These are phyloP conservation scores for Pangasius krempfi DNA, from an alignment of 2,797 vertebrate species.

Conservation along the genomic window DNA sequence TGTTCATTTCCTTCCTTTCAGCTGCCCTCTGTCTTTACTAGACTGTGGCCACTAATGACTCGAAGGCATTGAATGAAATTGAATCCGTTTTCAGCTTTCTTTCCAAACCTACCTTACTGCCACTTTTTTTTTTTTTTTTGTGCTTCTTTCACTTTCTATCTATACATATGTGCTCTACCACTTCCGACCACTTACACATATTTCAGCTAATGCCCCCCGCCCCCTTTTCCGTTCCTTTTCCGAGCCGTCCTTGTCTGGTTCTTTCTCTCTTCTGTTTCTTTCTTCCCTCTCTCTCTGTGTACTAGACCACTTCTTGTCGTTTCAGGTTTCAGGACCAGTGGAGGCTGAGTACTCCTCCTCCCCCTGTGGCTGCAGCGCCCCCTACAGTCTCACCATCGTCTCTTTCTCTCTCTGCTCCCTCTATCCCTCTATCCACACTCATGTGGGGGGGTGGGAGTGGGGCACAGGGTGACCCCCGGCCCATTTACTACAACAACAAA, in stretches of 20 bases:
- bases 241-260: conserved; percentile 53
- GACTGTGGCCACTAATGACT: neutral
- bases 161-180: neutral
- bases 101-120: neutral
- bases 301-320: conserved; percentile 89
- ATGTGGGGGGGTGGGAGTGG: conserved; percentile 77
- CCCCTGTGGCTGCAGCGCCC: conserved; percentile 80
- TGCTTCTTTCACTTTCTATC: neutral
- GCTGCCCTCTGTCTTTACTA: conserved; percentile 42
- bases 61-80: neutral
- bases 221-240: neutral
- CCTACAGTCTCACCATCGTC: conserved; percentile 82
- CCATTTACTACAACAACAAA: conserved; percentile 86
- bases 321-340: conserved; percentile 89
- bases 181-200: neutral
- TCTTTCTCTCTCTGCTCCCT: conserved; percentile 83
- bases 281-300: conserved; percentile 70
- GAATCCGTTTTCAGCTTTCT: neutral
- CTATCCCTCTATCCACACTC: conserved; percentile 85
- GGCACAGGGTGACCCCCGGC: conserved; percentile 80
- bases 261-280: conserved; percentile 64
- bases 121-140: conserved; percentile 26
- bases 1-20: conserved; percentile 41
- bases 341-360: conserved; percentile 84
- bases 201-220: neutral